Evolutionary conservation across 2,888 invertebrate species (phyloP), one percentile per base, ranked within the genome.

Genomic region (Automeris io): DNA sequence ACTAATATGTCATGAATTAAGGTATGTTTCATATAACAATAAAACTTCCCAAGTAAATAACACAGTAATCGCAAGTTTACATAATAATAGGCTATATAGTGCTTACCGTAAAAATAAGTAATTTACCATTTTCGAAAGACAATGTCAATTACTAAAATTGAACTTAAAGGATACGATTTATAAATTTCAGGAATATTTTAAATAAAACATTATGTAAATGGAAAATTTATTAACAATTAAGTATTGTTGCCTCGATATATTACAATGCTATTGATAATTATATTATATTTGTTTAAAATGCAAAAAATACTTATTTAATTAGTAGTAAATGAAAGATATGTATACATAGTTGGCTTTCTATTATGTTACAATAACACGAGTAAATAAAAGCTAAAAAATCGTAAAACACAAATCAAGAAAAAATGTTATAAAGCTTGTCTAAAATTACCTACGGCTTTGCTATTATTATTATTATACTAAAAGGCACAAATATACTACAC

Each of bases 181-280:
- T n/a, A n/a, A n/a, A n/a, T n/a, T n/a, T n/a, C n/a, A n/a, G n/a
- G 29, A 29, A 13, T 11, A 8, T 16, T 33, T 35, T 12, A 42
- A 41, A 39, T 35, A 42, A 38, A 37, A 40, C 33, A 40, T 42
- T 43, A 46, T 49, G 31, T 22, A 33, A 24, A 22, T 39, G 29
- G 39, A 51, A 50, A 39, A 43, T 72, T 66, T 72, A 72, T 67
- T 71, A 63, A 73, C 67, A 76, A 54, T 73, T 74, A 78, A 79
- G 77, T 77, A 77, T 70, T 65, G 57, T 56, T 65, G 76, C 75
- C 70, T 68, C 45, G 24, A 39, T 54, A 57, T 51, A 54, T 58
- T 57, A 65, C 49, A 59, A 54, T 52, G 47, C 32, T 18, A 33
- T 36, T 26, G 12, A 24, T 45, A 35, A 19, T 22, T 33, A 33